These are phyloP conservation scores for Temnothorax rugatulus DNA, from an alignment of 2,888 invertebrate species.

Conservation along the genomic window DNA sequence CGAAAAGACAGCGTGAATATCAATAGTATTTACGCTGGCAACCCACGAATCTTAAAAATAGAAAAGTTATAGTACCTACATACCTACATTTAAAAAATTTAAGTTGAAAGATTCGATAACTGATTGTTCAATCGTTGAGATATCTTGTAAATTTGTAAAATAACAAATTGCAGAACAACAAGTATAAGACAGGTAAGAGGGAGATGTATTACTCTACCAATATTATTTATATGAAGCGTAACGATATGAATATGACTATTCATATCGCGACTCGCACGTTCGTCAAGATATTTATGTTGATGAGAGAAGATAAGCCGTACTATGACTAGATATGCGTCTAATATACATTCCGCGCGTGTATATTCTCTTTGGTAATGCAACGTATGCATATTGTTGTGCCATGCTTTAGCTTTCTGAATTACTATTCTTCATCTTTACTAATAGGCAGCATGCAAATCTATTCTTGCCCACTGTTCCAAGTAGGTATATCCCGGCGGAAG, in stretches of 20 bases:
- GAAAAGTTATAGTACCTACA: background rate
- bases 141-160: background rate
- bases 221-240: slow-evolving; percentile 15
- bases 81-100: background rate
- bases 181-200: background rate
- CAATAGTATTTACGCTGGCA: too few species aligned
- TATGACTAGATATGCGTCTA: slow-evolving; percentile 32
- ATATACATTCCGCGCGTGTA: slow-evolving; percentile 21
- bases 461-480: background rate
- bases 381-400: slow-evolving; percentile 27
- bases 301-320: slow-evolving; percentile 71
- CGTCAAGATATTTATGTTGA: slow-evolving; percentile 74
- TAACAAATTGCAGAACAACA: background rate
- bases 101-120: too few species aligned
- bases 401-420: slow-evolving; percentile 29
- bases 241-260: background rate
- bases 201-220: slow-evolving; percentile 38
- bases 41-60: background rate
- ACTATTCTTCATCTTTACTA: slow-evolving; percentile 41
- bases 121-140: background rate
- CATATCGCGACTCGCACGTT: slow-evolving; percentile 61
- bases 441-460: slow-evolving; percentile 4
- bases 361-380: slow-evolving; percentile 11
- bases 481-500: background rate
- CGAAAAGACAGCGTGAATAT: too few species aligned